Base-by-base conservation (phyloP, 2,113 vertebrate genomes). In the Pterocles orientalis region DNA sequence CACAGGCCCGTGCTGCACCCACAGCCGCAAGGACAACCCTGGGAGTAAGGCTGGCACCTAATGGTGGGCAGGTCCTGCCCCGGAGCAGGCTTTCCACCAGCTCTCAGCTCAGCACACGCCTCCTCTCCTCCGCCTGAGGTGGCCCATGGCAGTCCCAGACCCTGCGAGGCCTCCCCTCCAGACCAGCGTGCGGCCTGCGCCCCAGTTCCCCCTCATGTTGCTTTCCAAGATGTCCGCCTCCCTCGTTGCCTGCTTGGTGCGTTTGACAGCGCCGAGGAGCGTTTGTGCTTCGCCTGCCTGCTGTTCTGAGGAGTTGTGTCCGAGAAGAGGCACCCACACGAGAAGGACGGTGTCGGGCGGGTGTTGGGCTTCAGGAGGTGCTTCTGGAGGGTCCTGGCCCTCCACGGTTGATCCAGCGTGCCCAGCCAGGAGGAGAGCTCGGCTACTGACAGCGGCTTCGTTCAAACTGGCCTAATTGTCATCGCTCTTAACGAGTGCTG, bases 311-410 rank as follows among this genome's bases (percentile, higher is more conserved):
- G 36, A 6, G 6, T 14, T 21, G 2, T 0, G 2, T 43, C 10
- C 0, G 7, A 28, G 43, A 7, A n/a, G n/a, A n/a, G n/a, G n/a
- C n/a, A n/a, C n/a, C n/a, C 0, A 1, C 11, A 3, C 1, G 4
- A 41, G 21, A 69, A 60, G 50, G 43, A 31, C 0, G 1, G 11
- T 2, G 3, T 36, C 13, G 7, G 23, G 12, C 1, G 2, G 50
- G 10, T 2, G 1, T 2, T 15, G 24, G 47, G 33, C 29, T 39
- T 57, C 50, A n/a, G 25, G 17, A n/a, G 25, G 8, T 1, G 5
- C 10, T 50, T 78, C 13, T 45, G 53, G 25, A 56, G 54, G 8
- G 19, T 23, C 17, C 36, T 0, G 1, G 50, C 15, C 29, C 9
- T 8, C n/a, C 14, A 7, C 1, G 18, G 16, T 31, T 24, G 7